Conservation (phyloP, 2,797 vertebrate genomes). For the Pseudomugil tenellus region DNA sequence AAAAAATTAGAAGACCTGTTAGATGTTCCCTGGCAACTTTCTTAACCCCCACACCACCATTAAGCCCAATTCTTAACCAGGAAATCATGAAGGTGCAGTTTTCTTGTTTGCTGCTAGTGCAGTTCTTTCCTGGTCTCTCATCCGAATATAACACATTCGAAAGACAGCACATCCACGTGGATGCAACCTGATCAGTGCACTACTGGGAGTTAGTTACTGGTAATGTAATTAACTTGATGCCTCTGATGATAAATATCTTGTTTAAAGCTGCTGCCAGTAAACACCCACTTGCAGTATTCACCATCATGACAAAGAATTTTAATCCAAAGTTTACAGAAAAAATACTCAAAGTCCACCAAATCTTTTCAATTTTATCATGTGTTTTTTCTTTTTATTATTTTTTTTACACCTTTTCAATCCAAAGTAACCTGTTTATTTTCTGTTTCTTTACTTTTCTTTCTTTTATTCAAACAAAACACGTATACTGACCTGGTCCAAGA, state of each 20-base stretch:
- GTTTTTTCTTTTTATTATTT: background rate
- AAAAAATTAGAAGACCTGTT: no score
- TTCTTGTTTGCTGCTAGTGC: no score
- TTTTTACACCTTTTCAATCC: background rate
- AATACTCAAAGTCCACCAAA: background rate
- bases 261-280: slow-evolving; percentile 41
- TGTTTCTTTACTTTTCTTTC: background rate
- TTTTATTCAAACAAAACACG: background rate
- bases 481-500: slow-evolving; percentile 91
- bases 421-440: no score
- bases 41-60: no score
- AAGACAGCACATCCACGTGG: no score
- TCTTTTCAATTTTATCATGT: background rate
- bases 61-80: no score
- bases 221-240: slow-evolving; percentile 63
- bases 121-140: no score
- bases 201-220: no score
- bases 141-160: no score
- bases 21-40: no score
- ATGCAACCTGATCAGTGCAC: no score
- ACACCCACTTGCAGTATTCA: slow-evolving; percentile 39
- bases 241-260: slow-evolving; percentile 50
- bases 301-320: slow-evolving; percentile 20
- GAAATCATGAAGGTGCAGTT: no score
- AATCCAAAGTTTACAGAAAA: background rate